Percentiles rank a stretch among this genome's conserved stretches.
Evolutionary conservation across 2,797 vertebrate genomes (phyloP).

Genomic region (Neosilurus hyrtlii): DNA sequence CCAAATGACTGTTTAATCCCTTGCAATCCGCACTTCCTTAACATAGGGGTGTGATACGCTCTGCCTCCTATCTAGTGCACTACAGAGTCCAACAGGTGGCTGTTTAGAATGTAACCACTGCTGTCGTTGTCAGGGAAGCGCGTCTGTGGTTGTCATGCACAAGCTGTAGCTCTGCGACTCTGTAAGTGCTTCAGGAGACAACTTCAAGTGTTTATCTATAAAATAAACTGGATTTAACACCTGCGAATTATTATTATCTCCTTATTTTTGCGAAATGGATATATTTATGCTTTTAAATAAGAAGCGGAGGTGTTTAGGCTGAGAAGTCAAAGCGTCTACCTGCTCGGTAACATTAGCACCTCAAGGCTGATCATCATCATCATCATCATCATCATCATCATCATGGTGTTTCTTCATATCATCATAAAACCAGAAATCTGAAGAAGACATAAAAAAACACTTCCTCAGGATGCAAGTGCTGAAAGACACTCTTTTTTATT

Average conservation of each 20-base stretch:
- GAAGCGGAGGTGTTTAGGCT: not conserved
- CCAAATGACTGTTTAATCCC: not conserved
- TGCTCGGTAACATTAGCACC: not conserved
- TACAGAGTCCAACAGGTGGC: not conserved
- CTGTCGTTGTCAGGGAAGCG: slow-evolving; percentile 67
- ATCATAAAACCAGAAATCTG: slow-evolving; percentile 6
- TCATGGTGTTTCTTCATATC: not conserved
- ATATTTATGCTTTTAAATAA: not conserved
- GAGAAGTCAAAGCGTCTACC: not conserved
- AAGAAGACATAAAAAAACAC: slow-evolving; percentile 23
- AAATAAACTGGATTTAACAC: not conserved
- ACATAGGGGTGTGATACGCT: too few relatives aligned
- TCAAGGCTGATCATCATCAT: not conserved
- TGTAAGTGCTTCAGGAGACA: not conserved
- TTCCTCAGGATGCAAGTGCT: slow-evolving; percentile 61
- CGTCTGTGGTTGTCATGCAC: slow-evolving; percentile 63
- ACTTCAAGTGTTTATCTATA: not conserved
- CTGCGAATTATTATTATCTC: not conserved
- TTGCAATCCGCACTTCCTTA: not conserved
- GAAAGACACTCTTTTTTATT: slow-evolving; percentile 63
- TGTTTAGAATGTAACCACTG: not conserved
- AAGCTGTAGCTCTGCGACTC: slow-evolving; percentile 22
- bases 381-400: slow-evolving; percentile 11
- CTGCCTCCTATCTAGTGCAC: slow-evolving; percentile 7
- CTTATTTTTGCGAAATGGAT: not conserved